Evolutionary conservation across 2,797 vertebrate species (phyloP).

Genomic region (Acanthopagrus latus): DNA sequence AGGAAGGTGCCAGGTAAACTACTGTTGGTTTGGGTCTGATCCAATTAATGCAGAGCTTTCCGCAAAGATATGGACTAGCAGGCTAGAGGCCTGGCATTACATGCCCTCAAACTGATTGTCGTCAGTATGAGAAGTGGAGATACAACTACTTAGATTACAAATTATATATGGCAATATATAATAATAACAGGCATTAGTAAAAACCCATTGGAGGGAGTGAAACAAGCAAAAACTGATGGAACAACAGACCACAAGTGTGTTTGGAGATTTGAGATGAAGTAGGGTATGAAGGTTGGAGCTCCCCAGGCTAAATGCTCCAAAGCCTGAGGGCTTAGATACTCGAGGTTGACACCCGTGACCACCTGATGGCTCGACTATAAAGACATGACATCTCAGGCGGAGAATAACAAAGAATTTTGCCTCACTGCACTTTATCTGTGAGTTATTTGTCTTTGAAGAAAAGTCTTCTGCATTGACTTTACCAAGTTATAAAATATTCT

Average conservation of each 20-base stretch:
- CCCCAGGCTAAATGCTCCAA: background rate
- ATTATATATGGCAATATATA: no score
- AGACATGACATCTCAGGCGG: constrained; percentile 7
- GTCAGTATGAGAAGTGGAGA: no score
- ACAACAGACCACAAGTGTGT: background rate
- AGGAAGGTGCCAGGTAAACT: no score
- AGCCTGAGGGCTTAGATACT: constrained; percentile 16
- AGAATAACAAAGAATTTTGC: background rate
- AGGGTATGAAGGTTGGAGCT: constrained; percentile 19
- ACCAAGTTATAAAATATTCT: background rate
- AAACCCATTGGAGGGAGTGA: background rate
- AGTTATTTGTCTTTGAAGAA: background rate
- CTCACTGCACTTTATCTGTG: background rate
- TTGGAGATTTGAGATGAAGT: constrained; percentile 2
- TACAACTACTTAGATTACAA: background rate
- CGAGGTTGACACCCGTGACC: background rate
- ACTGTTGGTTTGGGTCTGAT: background rate
- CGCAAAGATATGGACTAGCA: no score
- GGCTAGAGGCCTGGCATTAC: no score
- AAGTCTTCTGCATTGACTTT: background rate
- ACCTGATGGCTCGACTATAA: background rate
- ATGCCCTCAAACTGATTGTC: no score
- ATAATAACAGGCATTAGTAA: background rate
- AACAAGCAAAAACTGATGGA: background rate
- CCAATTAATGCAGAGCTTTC: no score